A percentile compares a stretch with the other conserved stretches of the same genome.
These are phyloP conservation scores for Empidonax traillii DNA, from an alignment of 2,113 vertebrate species.

Conservation along the genomic window DNA sequence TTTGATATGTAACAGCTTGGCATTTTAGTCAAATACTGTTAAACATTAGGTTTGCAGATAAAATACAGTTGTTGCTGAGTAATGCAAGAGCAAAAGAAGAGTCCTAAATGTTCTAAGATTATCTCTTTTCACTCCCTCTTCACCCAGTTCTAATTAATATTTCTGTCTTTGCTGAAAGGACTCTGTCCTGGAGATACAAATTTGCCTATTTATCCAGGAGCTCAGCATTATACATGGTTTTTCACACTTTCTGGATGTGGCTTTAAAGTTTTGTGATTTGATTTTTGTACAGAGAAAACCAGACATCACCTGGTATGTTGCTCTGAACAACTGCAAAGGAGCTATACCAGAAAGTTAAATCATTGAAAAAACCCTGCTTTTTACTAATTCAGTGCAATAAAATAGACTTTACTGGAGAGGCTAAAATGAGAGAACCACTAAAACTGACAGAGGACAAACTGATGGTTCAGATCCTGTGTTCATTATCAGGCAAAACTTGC, in stretches of 20 bases:
- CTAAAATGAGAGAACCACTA: not conserved
- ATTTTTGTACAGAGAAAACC: not conserved
- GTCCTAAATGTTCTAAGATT: not conserved
- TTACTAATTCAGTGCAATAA: not conserved
- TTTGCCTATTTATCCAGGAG: not conserved
- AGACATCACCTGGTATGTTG: not conserved
- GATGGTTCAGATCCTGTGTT: not conserved
- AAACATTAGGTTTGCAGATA: constrained; percentile 14
- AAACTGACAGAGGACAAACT: not conserved
- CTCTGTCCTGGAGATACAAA: not conserved
- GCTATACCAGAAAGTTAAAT: not conserved
- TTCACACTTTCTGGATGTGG: not conserved
- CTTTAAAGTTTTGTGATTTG: not conserved
- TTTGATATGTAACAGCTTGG: constrained; percentile 27
- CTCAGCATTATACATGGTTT: rapidly evolving
- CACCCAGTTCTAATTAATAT: not conserved
- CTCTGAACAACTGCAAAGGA: not conserved
- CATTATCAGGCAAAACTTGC: not conserved
- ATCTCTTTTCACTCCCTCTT: not conserved
- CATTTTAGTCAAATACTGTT: constrained; percentile 24
- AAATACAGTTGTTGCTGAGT: constrained; percentile 16
- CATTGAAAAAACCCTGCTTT: not conserved
- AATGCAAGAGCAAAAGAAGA: not conserved
- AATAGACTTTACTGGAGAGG: not conserved
- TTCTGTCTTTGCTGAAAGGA: not conserved